Evolutionary conservation across 1,140 invertebrate species (phyloP), one percentile per base, ranked within the genome.

Genomic region (Bombus turneri): DNA sequence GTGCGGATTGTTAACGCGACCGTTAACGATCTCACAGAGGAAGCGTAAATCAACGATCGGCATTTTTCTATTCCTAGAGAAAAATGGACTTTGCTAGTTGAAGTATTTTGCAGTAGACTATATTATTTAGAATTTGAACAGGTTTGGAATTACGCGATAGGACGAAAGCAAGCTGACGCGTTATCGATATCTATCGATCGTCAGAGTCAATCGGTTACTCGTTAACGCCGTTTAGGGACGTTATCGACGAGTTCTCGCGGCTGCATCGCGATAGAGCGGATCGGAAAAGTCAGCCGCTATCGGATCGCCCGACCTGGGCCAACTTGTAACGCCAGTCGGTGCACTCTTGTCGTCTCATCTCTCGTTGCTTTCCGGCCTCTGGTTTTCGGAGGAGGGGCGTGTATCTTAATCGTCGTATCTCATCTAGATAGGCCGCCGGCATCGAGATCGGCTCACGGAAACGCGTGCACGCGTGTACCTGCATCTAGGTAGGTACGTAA

Each of bases 341-440:
- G 47, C 43, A 31, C 83, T 85, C 59, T 84, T 73, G 82, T 90
- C 85, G 87, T 88, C 86, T 74, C 88, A 82, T 91, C 91, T 88
- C 83, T n/a, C 88, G 91, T 92, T 90, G 91, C 91, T 94, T 94
- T 94, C 93, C 92, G 92, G 91, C 90, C 90, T 91, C 91, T 83
- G 92, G 91, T 93, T 93, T 94, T 93, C 90, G 91, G 92, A 86
- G 91, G 92, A 88, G 34, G 68, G 37, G 31, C 92, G 93, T 87
- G 47, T 94, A 95, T 94, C 94, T 95, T 92, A 92, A 94, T 94
- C 93, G 93, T 86, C 90, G 87, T 94, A 94, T 95, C 94, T 95
- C 92, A 95, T 95, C 94, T 92, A 94, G 94, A 95, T 95, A 93
- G 90, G 85, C 80, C 76, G 82, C 81, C 87, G 90, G 83, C 92